phyloP scores from a whole-genome alignment of 2,888 invertebrate species.

The Mylabris sibirica region DNA sequence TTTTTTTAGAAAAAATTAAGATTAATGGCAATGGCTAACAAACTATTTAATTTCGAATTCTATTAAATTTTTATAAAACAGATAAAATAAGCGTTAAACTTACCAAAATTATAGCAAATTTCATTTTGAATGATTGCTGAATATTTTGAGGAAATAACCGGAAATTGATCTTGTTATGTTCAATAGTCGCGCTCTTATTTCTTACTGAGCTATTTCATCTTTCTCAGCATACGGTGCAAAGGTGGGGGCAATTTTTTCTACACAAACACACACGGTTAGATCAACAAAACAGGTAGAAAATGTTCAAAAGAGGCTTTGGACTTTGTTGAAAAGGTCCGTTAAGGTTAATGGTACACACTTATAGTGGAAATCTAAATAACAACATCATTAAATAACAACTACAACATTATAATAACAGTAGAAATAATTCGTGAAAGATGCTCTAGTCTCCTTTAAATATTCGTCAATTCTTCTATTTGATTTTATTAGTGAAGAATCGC shows the following conservation, averaged over 20 bases:
- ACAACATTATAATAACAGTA: not conserved
- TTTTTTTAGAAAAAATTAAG: not conserved
- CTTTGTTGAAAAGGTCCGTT: slow-evolving; percentile 19
- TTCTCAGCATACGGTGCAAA: slow-evolving; percentile 30
- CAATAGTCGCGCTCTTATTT: slow-evolving; percentile 33
- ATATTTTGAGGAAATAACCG: slow-evolving; percentile 13
- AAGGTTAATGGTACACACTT: slow-evolving; percentile 32
- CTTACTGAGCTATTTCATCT: slow-evolving; percentile 44
- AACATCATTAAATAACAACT: not conserved
- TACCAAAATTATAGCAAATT: slow-evolving; percentile 42
- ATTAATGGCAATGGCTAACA: too few relatives aligned
- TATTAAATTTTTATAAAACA: too few relatives aligned
- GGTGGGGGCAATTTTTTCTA: slow-evolving; percentile 11
- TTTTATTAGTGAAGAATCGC: too few relatives aligned
- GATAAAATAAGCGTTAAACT: slow-evolving; percentile 23
- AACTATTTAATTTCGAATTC: too few relatives aligned
- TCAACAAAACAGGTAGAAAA: slow-evolving; percentile 38
- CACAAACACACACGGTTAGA: slow-evolving; percentile 35
- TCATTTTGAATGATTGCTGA: slow-evolving; percentile 29
- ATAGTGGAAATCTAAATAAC: not conserved
- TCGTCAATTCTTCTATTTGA: not conserved
- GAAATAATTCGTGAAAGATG: too few relatives aligned
- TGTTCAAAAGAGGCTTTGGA: slow-evolving; percentile 37
- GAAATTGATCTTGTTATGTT: slow-evolving; percentile 17
- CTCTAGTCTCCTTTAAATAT: not conserved